Base-by-base conservation (phyloP, 1,140 invertebrate species). In the Scaptodrosophila lebanonensis region DNA sequence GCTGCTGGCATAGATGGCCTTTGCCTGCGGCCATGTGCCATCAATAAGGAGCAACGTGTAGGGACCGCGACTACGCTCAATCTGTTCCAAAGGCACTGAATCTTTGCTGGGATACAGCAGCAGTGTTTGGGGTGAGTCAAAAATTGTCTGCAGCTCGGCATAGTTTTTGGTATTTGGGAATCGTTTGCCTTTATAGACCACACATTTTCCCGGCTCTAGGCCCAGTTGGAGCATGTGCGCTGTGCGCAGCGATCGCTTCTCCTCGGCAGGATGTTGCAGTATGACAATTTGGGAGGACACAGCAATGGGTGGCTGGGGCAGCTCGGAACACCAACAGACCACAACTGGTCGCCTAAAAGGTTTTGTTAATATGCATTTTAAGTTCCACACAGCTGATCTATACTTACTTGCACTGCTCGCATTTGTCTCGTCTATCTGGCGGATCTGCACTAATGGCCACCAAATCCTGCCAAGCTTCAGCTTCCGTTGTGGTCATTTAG, bases 11-110 rank as follows among this genome's bases (percentile, higher is more conserved):
- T 93, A 95, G 50, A 95, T 95, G 9, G 92, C 92, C 88, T 95
- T 96, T 7, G 96, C 95, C 89, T 98, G 96, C 11, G 94, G 92
- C 96, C 96, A 98, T 22, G 96, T 98, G 18, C 96, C 96, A 91
- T 98, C 96, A 61, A 98, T 91, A 40, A 98, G 87, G 32, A 98
- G 88, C 29, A 98, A 88, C 87, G 95, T 97, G 72, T 95, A 96
- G 71, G 84, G 84, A 13, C 67, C 75, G 0, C 11, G 35, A n/a
- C 45, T 67, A n/a, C 88, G 62, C 29, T 89, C 83, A 12, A 93
- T 88, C n/a, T 64, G 36, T 35, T 87, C 85, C 42, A 87, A 42
- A 18, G 85, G 85, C 8, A 87, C 75, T 5, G 96, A 92, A 67
- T 90, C 88, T 68, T 91, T 89, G 44, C 94, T 95, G 20, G 95